Evolutionary conservation across 2,888 invertebrate species (phyloP).

Genomic region (Luperina nickerlii): DNA sequence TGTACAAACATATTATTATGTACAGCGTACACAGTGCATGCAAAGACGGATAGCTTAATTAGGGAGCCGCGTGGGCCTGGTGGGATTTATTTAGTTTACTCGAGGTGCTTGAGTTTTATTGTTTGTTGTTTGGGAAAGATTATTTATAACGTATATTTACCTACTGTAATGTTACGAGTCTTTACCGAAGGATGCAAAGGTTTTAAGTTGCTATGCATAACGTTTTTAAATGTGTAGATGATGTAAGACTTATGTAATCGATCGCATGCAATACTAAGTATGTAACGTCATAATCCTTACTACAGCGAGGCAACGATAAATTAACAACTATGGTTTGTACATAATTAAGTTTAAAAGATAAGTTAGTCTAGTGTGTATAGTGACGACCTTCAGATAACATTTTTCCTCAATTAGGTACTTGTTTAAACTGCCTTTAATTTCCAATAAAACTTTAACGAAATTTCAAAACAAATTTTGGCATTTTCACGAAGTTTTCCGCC

Average conservation of each 20-base stretch:
- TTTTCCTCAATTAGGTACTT: slow-evolving; percentile 17
- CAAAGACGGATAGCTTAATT: slow-evolving; percentile 56
- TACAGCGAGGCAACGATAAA: too few relatives aligned
- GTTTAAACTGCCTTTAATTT: background rate
- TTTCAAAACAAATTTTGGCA: slow-evolving; percentile 1
- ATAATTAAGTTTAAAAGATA: background rate
- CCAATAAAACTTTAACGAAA: slow-evolving; percentile 22
- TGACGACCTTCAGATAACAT: background rate
- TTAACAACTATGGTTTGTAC: background rate
- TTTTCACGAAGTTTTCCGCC: slow-evolving; percentile 1
- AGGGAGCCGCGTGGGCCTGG: background rate
- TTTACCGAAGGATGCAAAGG: background rate
- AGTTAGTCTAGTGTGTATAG: background rate
- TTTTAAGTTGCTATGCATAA: background rate
- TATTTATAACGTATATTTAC: background rate
- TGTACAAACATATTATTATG: slow-evolving; percentile 24
- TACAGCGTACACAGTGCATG: slow-evolving; percentile 32
- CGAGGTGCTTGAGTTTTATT: background rate
- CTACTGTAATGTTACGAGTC: background rate
- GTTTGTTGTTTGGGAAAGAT: background rate
- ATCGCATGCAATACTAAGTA: too few relatives aligned
- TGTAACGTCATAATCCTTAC: too few relatives aligned
- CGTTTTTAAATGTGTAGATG: background rate
- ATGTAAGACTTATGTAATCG: too few relatives aligned
- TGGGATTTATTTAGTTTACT: background rate